phyloP scores from a whole-genome alignment of 2,888 invertebrate species.

The Trimorus sp. region DNA sequence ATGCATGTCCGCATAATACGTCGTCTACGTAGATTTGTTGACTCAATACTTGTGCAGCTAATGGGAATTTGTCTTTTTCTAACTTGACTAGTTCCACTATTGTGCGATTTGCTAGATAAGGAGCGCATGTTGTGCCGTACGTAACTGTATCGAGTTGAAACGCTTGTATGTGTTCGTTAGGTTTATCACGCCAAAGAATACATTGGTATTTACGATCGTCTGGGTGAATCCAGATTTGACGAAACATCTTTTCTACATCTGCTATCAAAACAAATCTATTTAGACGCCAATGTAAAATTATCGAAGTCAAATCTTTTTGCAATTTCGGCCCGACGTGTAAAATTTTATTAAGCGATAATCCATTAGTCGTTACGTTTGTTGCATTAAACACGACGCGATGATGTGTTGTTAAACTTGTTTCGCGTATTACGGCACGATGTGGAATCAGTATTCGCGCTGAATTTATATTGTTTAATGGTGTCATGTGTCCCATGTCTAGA shows the following conservation, averaged over 20 bases:
- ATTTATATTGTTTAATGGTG: too few species aligned
- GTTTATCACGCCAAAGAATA: neutral
- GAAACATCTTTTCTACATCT: too few species aligned
- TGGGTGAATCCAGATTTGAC: too few species aligned
- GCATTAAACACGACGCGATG: neutral
- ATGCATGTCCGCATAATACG: slow-evolving; percentile 7
- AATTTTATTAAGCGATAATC: neutral
- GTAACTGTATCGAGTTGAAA: neutral
- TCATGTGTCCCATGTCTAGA: too few species aligned
- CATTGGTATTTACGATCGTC: slow-evolving; percentile 2
- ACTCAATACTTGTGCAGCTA: neutral
- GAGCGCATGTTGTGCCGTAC: neutral
- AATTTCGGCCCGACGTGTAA: neutral
- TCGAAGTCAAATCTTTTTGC: slow-evolving; percentile 1
- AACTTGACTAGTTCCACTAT: neutral
- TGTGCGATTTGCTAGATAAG: neutral
- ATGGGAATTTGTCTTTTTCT: neutral
- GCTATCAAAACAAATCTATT: too few species aligned
- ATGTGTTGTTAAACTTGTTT: neutral
- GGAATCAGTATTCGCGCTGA: too few species aligned
- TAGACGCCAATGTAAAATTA: slow-evolving; percentile 3
- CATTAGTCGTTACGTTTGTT: neutral
- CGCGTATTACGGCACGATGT: too few species aligned
- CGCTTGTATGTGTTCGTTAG: neutral
- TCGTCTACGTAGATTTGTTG: slow-evolving; percentile 13